Evolutionary conservation across 1,140 invertebrate species (phyloP).

Genomic region (Drosophila tsacasi): DNA sequence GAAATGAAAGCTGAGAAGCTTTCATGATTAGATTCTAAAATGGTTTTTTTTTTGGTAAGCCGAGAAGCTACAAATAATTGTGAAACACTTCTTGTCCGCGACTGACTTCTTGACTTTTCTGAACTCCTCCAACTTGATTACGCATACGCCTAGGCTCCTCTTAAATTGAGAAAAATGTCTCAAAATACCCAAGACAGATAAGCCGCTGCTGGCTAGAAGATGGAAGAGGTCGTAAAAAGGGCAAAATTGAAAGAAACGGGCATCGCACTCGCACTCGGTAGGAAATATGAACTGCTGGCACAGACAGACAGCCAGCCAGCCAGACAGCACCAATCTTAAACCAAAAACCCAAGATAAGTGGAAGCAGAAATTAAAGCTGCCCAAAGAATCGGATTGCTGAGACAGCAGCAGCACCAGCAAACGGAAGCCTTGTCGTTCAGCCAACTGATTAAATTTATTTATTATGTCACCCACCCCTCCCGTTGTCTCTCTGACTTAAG

Average conservation of each 20-base stretch:
- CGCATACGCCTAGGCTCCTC: slow-evolving; percentile 11
- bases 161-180: slow-evolving; percentile 1
- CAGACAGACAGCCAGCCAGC: slow-evolving; percentile 10
- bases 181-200: slow-evolving; percentile 23
- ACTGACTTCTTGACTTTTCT: not conserved
- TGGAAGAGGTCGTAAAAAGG: slow-evolving; percentile 9
- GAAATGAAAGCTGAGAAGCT: too few relatives aligned
- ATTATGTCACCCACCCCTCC: slow-evolving; percentile 52
- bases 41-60: slow-evolving; percentile 17
- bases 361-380: slow-evolving; percentile 34
- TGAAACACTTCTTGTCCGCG: slow-evolving; percentile 7
- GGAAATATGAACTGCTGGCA: slow-evolving; percentile 22
- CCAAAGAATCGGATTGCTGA: slow-evolving; percentile 36
- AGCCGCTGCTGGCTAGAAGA: slow-evolving; percentile 16
- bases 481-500: slow-evolving; percentile 16
- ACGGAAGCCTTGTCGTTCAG: slow-evolving; percentile 28
- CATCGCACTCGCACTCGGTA: not conserved
- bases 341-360: slow-evolving; percentile 42
- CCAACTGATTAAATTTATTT: slow-evolving; percentile 77
- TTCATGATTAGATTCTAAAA: slow-evolving; percentile 22
- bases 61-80: slow-evolving; percentile 21
- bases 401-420: slow-evolving; percentile 13
- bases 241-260: slow-evolving; percentile 28
- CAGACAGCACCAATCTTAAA: slow-evolving; percentile 14
- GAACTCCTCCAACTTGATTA: slow-evolving; percentile 15